Evolutionary conservation across 2,113 vertebrate genomes (phyloP), one percentile per base, ranked within the genome.

Genomic region (Myxocyprinus asiaticus): DNA sequence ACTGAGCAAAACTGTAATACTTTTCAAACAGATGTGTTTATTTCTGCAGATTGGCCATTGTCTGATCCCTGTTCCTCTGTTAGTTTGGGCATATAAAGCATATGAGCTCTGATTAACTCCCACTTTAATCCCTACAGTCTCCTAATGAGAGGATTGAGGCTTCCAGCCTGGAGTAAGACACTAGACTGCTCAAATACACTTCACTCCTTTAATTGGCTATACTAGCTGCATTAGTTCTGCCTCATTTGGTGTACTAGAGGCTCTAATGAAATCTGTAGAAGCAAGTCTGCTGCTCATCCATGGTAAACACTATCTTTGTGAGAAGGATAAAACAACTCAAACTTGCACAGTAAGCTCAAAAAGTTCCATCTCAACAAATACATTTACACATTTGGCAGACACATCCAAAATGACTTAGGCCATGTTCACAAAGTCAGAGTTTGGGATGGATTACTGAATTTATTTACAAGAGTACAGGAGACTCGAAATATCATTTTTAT

Each of bases 41-140:
- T 50, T 50, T 84, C 65, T 56, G 6, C 62, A 55, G 15, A 55
- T 43, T 45, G 78, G 17, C 67, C 48, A 44, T 50, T 76, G 55
- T 67, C 58, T 79, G 61, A 72, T 80, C 53, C 22, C 59, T 53
- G 17, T 71, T 67, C 58, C 61, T 63, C 51, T 79, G 58, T 53
- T 66, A 69, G 63, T 82, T 77, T 77, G 58, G 76, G 11, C 65
- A 80, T 44, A 79, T 79, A 77, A 81, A 67, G 81, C 70, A 53
- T 77, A 62, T 78, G 77, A 80, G 77, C 67, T 71, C 82, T 83
- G 85, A 90, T 91, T 89, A 89, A 83, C 72, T 77, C 83, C 74
- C 79, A 51, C 81, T 61, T 56, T 91, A 91, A 92, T 91, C 87
- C 85, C 79, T 65, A 3, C 75, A 67, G 82, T 85, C 79, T 85